Evolutionary conservation across 1,140 invertebrate genomes (phyloP), one percentile per base, ranked within the genome.

Genomic region (Asobara japonica): DNA sequence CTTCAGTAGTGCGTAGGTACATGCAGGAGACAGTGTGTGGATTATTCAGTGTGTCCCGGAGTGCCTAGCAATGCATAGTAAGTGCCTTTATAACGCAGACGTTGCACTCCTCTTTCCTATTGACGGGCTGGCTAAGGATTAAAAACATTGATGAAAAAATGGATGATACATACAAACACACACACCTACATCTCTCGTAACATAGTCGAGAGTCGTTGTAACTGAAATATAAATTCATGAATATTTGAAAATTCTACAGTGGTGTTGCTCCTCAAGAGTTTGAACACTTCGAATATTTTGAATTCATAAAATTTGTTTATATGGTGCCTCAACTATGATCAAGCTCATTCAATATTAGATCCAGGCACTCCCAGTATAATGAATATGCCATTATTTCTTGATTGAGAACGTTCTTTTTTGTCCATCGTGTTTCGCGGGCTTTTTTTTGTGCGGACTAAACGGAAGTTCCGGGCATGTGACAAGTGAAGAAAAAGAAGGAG

Each of bases 41-140:
- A 18, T 62, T 30, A 62, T 62, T 62, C 29, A 62, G 18, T 16
- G 25, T 31, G 18, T 51, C 7, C 38, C 2, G 29, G 18, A 45
- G 25, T 60, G 20, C 56, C 56, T 25, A 60, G 25, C 11, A 29
- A 22, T 60, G 22, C 11, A 51, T 25, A 56, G 16, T 25, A 33
- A 11, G 31, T 33, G 31, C 11, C n/a, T 66, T 7, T 16, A 38
- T 16, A 38, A 2, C 18, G 33, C 25, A 68, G 38, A 68, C 38
- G 25, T 31, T 62, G 45, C 13, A 56, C 8, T 25, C 41, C 66
- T 31, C 16, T 41, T 41, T n/a, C n/a, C 18, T 41, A 45, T 48
- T 29, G 62, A 73, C 74, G 73, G 56, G 75, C 79, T 75, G 71
- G 77, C 76, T 81, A 84, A 82, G 82, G 82, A 80, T 84, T 84